Conservation (phyloP, 2,797 vertebrate genomes). For the Helostoma temminkii region DNA sequence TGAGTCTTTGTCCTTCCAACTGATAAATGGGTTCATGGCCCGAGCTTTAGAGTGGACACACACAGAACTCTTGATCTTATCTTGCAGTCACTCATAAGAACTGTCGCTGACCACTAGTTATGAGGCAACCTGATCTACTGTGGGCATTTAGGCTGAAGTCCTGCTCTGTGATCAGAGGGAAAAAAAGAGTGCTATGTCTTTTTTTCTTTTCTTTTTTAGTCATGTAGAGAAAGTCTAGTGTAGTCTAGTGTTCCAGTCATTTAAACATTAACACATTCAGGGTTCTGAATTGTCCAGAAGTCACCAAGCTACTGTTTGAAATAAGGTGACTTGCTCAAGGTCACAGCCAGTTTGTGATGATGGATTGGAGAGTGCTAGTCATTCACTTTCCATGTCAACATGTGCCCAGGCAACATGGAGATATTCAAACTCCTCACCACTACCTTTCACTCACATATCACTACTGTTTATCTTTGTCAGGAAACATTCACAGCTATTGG, state of each 20-base stretch:
- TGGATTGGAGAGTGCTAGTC: conserved; percentile 10
- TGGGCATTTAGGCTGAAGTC: conserved; percentile 41
- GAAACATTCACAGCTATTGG: conserved; percentile 27
- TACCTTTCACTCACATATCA: background rate
- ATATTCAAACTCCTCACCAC: conserved; percentile 26
- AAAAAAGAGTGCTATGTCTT: conserved; percentile 46
- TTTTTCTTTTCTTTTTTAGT: conserved; percentile 43
- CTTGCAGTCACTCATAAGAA: conserved; percentile 77
- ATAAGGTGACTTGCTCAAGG: background rate
- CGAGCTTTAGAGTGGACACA: conserved; percentile 79
- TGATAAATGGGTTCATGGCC: conserved; percentile 89
- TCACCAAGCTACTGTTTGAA: background rate
- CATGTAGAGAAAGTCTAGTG: conserved; percentile 2
- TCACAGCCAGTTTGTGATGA: background rate
- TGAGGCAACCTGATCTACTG: conserved; percentile 68
- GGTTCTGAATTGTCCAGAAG: background rate
- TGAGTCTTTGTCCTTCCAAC: conserved; percentile 85
- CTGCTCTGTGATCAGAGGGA: conserved; percentile 52
- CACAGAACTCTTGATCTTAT: conserved; percentile 86
- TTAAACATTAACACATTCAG: background rate
- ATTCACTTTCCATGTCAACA: conserved; percentile 30
- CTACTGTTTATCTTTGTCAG: conserved; percentile 46
- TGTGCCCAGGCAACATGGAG: conserved; percentile 8
- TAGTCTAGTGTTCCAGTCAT: conserved; percentile 6
- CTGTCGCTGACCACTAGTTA: conserved; percentile 77